A percentile compares a stretch with the other conserved stretches of the same genome.
Conservation (phyloP, 2,797 vertebrate species). For the Falco naumanni region DNA sequence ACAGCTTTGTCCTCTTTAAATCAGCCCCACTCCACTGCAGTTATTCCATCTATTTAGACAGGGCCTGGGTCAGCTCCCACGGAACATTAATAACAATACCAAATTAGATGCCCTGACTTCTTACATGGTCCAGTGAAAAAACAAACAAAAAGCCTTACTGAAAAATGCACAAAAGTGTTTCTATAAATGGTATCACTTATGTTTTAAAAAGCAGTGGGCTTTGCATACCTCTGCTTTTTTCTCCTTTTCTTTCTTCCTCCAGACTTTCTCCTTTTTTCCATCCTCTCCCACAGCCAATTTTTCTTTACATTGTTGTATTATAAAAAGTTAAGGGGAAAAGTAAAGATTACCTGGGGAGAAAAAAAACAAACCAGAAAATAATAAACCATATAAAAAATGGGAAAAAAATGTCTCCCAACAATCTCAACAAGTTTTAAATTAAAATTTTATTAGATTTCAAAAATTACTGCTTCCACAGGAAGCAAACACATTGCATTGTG, state of each 20-base stretch:
- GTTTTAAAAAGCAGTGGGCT: not conserved
- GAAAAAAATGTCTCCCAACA: accelerated
- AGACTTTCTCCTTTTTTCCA: not conserved
- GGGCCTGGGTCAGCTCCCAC: not conserved
- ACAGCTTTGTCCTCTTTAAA: not conserved
- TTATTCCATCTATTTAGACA: not conserved
- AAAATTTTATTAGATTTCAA: not conserved
- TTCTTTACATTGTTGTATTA: not conserved
- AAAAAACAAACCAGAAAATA: not conserved
- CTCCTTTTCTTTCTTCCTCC: not conserved
- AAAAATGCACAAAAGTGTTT: not conserved
- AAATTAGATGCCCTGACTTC: not conserved
- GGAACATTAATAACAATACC: not conserved
- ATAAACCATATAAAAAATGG: not conserved
- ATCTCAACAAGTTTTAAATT: not conserved
- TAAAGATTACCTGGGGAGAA: not conserved
- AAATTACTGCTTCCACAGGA: not conserved
- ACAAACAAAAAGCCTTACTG: not conserved
- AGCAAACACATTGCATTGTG: not conserved
- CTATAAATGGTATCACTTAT: not conserved
- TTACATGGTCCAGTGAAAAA: not conserved
- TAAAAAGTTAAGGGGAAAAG: not conserved
- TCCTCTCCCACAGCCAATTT: not conserved
- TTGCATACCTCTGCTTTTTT: not conserved
- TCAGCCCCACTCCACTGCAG: not conserved